phyloP scores from a whole-genome alignment of 2,113 vertebrate genomes.

The Planiliza haematocheilus region DNA sequence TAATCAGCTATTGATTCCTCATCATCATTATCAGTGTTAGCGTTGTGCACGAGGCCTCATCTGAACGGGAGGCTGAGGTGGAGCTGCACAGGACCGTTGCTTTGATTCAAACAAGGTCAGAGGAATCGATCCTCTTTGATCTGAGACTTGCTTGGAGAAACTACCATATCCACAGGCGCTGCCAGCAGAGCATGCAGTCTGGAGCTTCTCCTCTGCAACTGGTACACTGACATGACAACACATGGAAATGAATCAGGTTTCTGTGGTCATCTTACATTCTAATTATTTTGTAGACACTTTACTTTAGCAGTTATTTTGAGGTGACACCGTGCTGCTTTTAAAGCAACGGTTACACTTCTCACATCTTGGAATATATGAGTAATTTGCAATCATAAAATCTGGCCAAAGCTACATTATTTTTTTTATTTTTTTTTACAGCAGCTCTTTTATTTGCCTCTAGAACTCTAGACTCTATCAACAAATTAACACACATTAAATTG shows the following conservation, averaged over 20 bases:
- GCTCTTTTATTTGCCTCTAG: no score
- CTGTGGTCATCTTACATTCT: no score
- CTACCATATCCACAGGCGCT: slow-evolving; percentile 39
- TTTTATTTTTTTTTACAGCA: no score
- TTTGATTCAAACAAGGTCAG: slow-evolving; percentile 76
- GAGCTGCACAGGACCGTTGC: slow-evolving; percentile 33
- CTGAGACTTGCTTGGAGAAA: slow-evolving; percentile 51
- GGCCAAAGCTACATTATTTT: no score
- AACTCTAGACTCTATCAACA: no score
- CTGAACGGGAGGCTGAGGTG: slow-evolving; percentile 28
- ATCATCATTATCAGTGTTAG: slow-evolving; percentile 58
- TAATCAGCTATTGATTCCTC: slow-evolving; percentile 66
- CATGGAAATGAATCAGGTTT: background rate
- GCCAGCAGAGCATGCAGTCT: slow-evolving; percentile 21
- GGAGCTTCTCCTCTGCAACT: slow-evolving; percentile 8
- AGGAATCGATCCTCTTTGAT: slow-evolving; percentile 67
- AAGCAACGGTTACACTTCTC: no score
- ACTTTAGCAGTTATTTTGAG: no score
- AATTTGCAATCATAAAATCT: no score
- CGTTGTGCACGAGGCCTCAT: slow-evolving; percentile 21
- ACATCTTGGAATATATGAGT: no score
- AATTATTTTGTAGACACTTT: no score
- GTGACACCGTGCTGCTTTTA: no score
- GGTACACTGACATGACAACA: background rate
- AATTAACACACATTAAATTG: no score